Percentiles rank a stretch among this genome's conserved stretches.
These are phyloP conservation scores for Rhopilema esculentum DNA, from an alignment of 30 jellyfish, hydroid and myxozoan genomes.

Conservation along the genomic window DNA sequence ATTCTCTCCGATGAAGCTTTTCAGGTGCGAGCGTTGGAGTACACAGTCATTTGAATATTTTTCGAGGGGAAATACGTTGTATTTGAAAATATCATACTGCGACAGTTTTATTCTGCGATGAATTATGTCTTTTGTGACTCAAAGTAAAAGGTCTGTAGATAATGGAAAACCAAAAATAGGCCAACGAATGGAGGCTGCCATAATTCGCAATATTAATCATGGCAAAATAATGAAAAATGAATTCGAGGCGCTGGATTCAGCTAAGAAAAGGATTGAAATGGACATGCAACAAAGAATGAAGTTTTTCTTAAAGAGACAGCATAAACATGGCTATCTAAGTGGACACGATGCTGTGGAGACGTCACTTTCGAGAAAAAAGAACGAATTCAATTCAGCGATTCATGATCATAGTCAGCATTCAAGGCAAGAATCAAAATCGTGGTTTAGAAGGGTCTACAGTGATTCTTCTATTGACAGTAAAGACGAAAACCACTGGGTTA, in stretches of 20 bases:
- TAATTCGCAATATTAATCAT: slow-evolving; percentile 50
- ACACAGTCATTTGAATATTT: too few species aligned
- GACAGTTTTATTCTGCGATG: too few species aligned
- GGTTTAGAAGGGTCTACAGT: not conserved
- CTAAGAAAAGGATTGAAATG: slow-evolving; percentile 28
- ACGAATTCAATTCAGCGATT: not conserved
- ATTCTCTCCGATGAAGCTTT: too few species aligned
- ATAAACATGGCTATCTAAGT: not conserved
- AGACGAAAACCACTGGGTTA: not conserved
- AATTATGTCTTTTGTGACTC: not conserved
- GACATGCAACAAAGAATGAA: slow-evolving; percentile 47
- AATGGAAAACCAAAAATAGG: slow-evolving; percentile 36
- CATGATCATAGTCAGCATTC: not conserved
- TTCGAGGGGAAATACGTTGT: too few species aligned
- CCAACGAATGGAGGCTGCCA: slow-evolving; percentile 54
- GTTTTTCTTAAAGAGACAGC: slow-evolving; percentile 12
- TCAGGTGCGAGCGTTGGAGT: too few species aligned
- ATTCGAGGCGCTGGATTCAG: slow-evolving; percentile 44
- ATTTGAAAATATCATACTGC: too few species aligned
- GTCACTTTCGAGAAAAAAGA: not conserved
- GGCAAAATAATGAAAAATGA: slow-evolving; percentile 27
- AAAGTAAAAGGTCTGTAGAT: not conserved
- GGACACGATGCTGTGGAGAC: slow-evolving; percentile 11
- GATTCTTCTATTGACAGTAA: not conserved
- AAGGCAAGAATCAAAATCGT: not conserved